These are phyloP conservation scores for Sylvilagus bachmani DNA, from an alignment of 2,113 vertebrate genomes.

Conservation along the genomic window DNA sequence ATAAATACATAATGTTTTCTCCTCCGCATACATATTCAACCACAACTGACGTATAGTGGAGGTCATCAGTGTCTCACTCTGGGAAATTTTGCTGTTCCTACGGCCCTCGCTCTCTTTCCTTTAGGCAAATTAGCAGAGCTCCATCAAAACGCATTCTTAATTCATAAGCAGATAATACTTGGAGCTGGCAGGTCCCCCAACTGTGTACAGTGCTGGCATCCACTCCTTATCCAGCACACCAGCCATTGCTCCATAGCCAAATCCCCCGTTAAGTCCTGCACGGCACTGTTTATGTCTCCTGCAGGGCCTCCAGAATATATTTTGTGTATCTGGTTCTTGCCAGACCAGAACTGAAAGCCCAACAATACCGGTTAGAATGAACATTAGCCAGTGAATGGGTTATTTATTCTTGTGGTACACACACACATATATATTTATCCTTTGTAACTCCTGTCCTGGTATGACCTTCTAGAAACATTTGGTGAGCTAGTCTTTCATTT, in stretches of 20 bases:
- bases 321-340: conserved; percentile 65
- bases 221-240: conserved; percentile 51
- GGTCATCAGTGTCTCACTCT: conserved; percentile 25
- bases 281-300: conserved; percentile 49
- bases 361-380: conserved; percentile 67
- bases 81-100: conserved; percentile 39
- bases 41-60: conserved; percentile 35
- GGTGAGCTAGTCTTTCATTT: not conserved
- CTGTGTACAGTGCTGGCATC: conserved; percentile 64
- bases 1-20: conserved; percentile 47
- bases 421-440: not conserved
- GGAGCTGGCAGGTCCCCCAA: conserved; percentile 53
- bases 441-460: not conserved
- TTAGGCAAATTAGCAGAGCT: conserved; percentile 69
- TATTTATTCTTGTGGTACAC: not conserved
- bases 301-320: conserved; percentile 47
- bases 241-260: conserved; percentile 61
- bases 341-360: conserved; percentile 48
- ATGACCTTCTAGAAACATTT: not conserved
- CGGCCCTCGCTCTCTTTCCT: conserved; percentile 59
- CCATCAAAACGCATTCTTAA: conserved; percentile 79
- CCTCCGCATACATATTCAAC: not conserved
- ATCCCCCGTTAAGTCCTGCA: conserved; percentile 56
- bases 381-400: conserved; percentile 3
- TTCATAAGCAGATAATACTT: conserved; percentile 79